Evolutionary conservation across 1,140 invertebrate genomes (phyloP), one percentile per base, ranked within the genome.

Genomic region (Temnothorax curvispinosus): DNA sequence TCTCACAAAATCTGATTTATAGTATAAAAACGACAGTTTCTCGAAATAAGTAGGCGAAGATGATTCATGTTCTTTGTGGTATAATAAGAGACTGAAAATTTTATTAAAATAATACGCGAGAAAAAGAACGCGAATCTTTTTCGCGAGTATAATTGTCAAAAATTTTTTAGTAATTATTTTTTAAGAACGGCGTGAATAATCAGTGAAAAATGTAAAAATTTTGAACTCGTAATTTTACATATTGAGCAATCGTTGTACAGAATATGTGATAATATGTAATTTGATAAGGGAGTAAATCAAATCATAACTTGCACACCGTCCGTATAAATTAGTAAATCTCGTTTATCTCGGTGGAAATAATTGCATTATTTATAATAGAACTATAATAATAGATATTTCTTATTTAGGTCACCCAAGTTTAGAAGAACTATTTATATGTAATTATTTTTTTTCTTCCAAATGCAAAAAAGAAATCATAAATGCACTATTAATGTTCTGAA

Each of bases 1-100:
- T 11, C 91, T 96, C 21, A 72, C 52, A 1, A 94, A 93, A 64
- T 54, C 85, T 18, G 93, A 93, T 38, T 89, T 93, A 62, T 94
- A 94, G 88, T 76, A 27, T 52, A 27, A 72, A 27, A 62, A 64
- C 13, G 38, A 0, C 62, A 44, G 1, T 44, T 64, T 69, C n/a
- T 64, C 82, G 7, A 18, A 6, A 82, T 7, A 64, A 50, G 7
- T n/a, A 78, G 35, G n/a, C 13, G 15, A 88, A 41, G 6, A 38
- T 47, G 27, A 60, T 60, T 75, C 7, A 38, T 88, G 58, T 44
- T 88, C 47, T 75, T 54, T 44, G 32, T 65, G 60, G 11, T 47
- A 21, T 90, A 75, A 62, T 69, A 74, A 86, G 86, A 91, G 89
- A 91, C 89, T 90, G 87, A 91, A 41, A 52, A 86, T 60, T 72